These are phyloP conservation scores for Brachymystax lenok DNA, from an alignment of 2,797 vertebrate genomes.

Conservation along the genomic window DNA sequence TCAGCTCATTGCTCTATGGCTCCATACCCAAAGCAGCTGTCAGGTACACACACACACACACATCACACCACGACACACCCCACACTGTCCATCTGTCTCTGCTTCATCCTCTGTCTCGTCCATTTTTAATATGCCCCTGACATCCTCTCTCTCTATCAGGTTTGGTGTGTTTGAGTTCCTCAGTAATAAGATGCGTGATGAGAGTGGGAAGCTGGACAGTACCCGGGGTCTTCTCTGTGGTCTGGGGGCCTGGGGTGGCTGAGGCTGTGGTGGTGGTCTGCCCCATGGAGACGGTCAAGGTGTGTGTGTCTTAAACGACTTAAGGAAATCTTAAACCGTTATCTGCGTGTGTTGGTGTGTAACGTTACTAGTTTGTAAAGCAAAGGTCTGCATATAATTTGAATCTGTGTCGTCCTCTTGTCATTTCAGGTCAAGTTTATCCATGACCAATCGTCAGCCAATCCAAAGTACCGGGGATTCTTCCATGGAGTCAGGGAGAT, in stretches of 20 bases:
- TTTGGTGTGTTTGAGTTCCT: constrained; percentile 96
- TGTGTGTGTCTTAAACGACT: constrained; percentile 44
- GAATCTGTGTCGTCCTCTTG: background rate
- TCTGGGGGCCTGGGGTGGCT: constrained; percentile 90
- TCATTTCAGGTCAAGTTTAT: constrained; percentile 92
- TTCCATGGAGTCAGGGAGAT: constrained; percentile 92
- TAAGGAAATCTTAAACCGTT: background rate
- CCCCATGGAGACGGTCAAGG: constrained; percentile 98
- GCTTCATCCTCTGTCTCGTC: too few relatives aligned
- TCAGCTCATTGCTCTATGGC: constrained; percentile 93
- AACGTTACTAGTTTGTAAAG: too few relatives aligned
- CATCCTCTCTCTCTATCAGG: constrained; percentile 60
- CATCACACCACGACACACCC: background rate
- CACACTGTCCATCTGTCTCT: background rate
- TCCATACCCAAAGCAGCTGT: constrained; percentile 97
- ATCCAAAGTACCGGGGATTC: constrained; percentile 91
- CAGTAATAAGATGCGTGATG: constrained; percentile 92
- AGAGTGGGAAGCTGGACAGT: constrained; percentile 87
- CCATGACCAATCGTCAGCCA: constrained; percentile 90
- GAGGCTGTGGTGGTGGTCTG: constrained; percentile 92
- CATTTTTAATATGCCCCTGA: background rate
- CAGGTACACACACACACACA: constrained; percentile 73
- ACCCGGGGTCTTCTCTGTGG: constrained; percentile 87
- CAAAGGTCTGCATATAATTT: background rate
- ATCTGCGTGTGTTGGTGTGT: background rate